Evolutionary conservation across 2,888 invertebrate genomes (phyloP).

Genomic region (Graphium colonna): DNA sequence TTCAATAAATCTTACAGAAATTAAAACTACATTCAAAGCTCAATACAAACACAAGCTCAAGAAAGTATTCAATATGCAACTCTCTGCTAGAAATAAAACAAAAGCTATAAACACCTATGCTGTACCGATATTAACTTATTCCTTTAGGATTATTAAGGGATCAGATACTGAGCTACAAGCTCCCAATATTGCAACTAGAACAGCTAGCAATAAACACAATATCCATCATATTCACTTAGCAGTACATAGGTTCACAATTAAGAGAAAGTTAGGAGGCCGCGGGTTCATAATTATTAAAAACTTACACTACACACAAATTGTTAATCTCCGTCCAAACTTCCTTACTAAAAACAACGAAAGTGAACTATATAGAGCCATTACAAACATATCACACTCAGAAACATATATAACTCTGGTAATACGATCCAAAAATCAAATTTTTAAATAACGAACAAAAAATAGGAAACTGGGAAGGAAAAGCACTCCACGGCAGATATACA

Average conservation of each 20-base stretch:
- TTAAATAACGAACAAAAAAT: constrained; percentile 8
- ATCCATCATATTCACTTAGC: constrained; percentile 22
- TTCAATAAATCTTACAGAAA: constrained; percentile 17
- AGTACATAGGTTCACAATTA: constrained; percentile 20
- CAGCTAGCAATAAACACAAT: constrained; percentile 5
- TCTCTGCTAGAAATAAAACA: constrained; percentile 10
- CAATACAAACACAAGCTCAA: constrained; percentile 1
- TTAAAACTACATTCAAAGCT: constrained; percentile 7
- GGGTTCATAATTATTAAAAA: constrained; percentile 8
- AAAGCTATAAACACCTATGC: constrained; percentile 23
- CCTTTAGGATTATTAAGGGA: constrained; percentile 23
- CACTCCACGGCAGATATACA: constrained; percentile 8
- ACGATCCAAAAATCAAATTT: neutral
- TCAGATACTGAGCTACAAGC: constrained; percentile 13
- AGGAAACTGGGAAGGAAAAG: constrained; percentile 9
- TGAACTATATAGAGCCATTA: neutral
- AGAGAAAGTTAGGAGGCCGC: constrained; percentile 18
- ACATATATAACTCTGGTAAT: neutral
- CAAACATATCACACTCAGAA: neutral
- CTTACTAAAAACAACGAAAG: constrained; percentile 3
- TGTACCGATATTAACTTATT: constrained; percentile 17
- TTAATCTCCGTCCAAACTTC: constrained; percentile 8
- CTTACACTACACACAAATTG: constrained; percentile 17
- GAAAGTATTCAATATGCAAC: constrained; percentile 12
- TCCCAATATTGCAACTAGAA: constrained; percentile 6